Conservation (phyloP, 2,113 vertebrate species). For the Spilogale gracilis region DNA sequence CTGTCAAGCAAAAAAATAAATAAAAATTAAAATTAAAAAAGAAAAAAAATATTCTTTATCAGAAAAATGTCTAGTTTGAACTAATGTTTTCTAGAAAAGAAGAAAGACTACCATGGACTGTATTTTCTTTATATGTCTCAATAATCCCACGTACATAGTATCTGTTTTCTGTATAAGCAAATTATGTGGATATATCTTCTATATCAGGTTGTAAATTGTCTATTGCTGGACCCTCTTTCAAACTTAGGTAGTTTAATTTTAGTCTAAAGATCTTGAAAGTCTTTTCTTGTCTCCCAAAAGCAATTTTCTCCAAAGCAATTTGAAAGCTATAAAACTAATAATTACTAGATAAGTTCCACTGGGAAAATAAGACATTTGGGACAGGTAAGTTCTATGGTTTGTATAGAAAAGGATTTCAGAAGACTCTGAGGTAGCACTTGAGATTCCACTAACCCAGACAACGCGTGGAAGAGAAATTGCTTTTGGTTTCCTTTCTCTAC, state of each 20-base stretch:
- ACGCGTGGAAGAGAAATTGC: neutral
- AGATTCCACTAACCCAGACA: neutral
- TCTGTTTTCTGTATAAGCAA: neutral
- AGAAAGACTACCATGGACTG: neutral
- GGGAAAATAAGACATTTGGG: conserved; percentile 12
- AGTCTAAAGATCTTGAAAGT: conserved; percentile 22
- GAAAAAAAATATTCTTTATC: neutral
- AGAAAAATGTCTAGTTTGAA: neutral
- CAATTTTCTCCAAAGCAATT: conserved; percentile 52
- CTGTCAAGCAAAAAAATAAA: no score
- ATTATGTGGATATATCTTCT: neutral
- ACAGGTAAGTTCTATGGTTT: neutral
- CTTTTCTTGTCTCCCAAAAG: conserved; percentile 28
- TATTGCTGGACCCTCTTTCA: neutral
- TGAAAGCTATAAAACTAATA: conserved; percentile 57
- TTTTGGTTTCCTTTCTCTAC: neutral
- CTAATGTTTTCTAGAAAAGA: neutral
- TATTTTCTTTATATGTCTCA: neutral
- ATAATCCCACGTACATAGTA: neutral
- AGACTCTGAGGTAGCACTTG: neutral
- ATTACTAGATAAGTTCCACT: conserved; percentile 28
- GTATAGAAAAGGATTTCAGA: conserved; percentile 43
- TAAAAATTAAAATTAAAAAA: no score
- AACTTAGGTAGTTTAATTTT: conserved; percentile 39
- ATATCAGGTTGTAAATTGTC: neutral